phyloP scores from a whole-genome alignment of 2,888 invertebrate genomes.

The Drosophila parthenogenetica region DNA sequence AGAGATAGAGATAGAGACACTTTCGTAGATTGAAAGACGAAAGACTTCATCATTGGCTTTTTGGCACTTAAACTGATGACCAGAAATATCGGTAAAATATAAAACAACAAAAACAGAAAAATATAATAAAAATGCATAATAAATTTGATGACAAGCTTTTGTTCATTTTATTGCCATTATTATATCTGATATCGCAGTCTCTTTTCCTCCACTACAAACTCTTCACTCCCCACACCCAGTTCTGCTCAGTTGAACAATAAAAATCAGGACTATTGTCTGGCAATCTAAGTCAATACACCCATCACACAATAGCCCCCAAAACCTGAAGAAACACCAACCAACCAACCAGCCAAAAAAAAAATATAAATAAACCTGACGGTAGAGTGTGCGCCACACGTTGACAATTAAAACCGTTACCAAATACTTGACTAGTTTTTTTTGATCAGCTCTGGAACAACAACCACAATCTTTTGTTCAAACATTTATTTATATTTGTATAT shows the following conservation, averaged over 20 bases:
- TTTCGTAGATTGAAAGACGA: slow-evolving; percentile 29
- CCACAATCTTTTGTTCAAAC: slow-evolving; percentile 41
- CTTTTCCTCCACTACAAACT: neutral
- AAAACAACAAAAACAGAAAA: too few relatives aligned
- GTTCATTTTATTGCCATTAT: slow-evolving; percentile 72
- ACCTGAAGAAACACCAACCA: slow-evolving; percentile 18
- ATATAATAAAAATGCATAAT: slow-evolving; percentile 54
- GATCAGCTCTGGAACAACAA: slow-evolving; percentile 10
- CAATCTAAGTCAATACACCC: slow-evolving; percentile 68
- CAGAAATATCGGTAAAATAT: slow-evolving; percentile 70
- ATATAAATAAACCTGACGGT: slow-evolving; percentile 17
- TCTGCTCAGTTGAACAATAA: slow-evolving; percentile 52
- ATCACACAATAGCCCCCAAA: slow-evolving; percentile 47
- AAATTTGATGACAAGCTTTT: slow-evolving; percentile 70
- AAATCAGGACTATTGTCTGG: slow-evolving; percentile 75
- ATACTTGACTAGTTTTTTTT: slow-evolving; percentile 57
- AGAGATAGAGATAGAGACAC: too few relatives aligned
- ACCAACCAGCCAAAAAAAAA: neutral
- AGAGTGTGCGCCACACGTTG: slow-evolving; percentile 41
- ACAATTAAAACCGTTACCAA: slow-evolving; percentile 74
- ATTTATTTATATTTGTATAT: slow-evolving; percentile 42
- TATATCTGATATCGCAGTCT: slow-evolving; percentile 37
- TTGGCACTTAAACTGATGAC: slow-evolving; percentile 51
- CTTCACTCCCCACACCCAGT: neutral
- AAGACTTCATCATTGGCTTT: slow-evolving; percentile 22